Evolutionary conservation across 2,888 invertebrate genomes (phyloP).

Genomic region (Drosophila diplacantha): DNA sequence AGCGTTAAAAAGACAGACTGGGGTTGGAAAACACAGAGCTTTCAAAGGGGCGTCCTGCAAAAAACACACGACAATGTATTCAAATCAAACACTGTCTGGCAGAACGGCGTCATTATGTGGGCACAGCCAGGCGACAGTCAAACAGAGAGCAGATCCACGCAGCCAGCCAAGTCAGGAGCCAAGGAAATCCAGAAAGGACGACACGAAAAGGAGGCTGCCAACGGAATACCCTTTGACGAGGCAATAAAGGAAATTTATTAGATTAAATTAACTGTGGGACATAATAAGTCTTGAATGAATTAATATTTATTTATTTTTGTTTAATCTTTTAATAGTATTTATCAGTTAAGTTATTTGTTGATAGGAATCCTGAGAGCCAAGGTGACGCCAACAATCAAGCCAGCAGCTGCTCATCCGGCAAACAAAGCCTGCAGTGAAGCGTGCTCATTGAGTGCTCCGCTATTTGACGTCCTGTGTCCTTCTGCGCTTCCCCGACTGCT

Average conservation of each 20-base stretch:
- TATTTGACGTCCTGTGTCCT: conserved; percentile 16
- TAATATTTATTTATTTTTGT: not conserved
- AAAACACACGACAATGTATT: conserved; percentile 69
- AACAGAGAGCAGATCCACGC: conserved; percentile 36
- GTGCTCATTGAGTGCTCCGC: conserved; percentile 31
- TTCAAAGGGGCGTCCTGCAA: conserved; percentile 36
- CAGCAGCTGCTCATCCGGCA: conserved; percentile 56
- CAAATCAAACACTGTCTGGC: conserved; percentile 73
- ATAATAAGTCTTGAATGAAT: too few relatives aligned
- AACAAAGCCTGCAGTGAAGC: conserved; percentile 67
- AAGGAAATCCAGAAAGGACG: not conserved
- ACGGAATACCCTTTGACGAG: not conserved
- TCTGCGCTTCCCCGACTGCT: not conserved
- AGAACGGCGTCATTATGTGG: conserved; percentile 66
- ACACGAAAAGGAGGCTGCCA: not conserved
- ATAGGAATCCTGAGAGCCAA: conserved; percentile 21
- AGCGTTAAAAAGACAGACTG: conserved; percentile 21
- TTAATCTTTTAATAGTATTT: not conserved
- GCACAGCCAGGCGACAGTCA: conserved; percentile 40
- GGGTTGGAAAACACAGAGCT: not conserved
- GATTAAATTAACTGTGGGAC: too few relatives aligned
- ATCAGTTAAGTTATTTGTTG: not conserved
- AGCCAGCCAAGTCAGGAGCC: conserved; percentile 5
- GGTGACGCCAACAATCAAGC: conserved; percentile 53
- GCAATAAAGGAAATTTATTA: not conserved